These are phyloP conservation scores for Brachionus asplanchnoidis DNA, from an alignment of 1,140 invertebrate species.

Conservation along the genomic window DNA sequence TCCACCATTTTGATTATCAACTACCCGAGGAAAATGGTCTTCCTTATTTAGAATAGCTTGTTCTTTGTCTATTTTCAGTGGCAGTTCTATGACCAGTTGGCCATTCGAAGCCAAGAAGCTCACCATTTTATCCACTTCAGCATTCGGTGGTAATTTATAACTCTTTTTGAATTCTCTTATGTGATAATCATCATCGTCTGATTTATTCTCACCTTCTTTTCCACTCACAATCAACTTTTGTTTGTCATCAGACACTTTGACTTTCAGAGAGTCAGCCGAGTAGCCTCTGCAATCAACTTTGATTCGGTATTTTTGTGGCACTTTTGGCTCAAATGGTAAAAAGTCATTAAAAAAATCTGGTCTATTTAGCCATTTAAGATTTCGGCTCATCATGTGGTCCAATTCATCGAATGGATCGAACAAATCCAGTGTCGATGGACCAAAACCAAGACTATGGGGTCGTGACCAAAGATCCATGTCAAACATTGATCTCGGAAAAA, in stretches of 20 bases:
- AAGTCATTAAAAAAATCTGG: not conserved
- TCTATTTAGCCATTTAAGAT: not conserved
- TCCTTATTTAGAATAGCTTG: not conserved
- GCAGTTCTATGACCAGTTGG: not conserved
- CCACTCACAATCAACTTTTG: not conserved
- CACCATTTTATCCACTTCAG: not conserved
- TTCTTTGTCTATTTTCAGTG: not conserved
- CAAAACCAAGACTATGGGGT: not conserved
- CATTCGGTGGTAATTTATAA: not conserved
- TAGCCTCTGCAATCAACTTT: slow-evolving; percentile 8
- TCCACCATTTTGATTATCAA: not conserved
- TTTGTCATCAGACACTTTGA: not conserved
- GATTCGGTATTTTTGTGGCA: not conserved
- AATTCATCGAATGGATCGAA: not conserved
- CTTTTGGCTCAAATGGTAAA: not conserved
- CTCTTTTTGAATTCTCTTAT: slow-evolving; percentile 24
- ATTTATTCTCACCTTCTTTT: not conserved
- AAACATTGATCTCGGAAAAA: slow-evolving; percentile 22
- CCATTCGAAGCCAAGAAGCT: slow-evolving; percentile 18
- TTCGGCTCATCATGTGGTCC: not conserved
- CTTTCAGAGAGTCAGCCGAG: not conserved
- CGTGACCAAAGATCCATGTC: slow-evolving; percentile 23
- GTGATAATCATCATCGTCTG: not conserved
- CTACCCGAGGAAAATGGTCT: not conserved
- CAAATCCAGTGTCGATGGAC: not conserved